A percentile compares a stretch with the other conserved stretches of the same genome.
Evolutionary conservation across 2,888 invertebrate species (phyloP).

Genomic region (Diogma glabrata): DNA sequence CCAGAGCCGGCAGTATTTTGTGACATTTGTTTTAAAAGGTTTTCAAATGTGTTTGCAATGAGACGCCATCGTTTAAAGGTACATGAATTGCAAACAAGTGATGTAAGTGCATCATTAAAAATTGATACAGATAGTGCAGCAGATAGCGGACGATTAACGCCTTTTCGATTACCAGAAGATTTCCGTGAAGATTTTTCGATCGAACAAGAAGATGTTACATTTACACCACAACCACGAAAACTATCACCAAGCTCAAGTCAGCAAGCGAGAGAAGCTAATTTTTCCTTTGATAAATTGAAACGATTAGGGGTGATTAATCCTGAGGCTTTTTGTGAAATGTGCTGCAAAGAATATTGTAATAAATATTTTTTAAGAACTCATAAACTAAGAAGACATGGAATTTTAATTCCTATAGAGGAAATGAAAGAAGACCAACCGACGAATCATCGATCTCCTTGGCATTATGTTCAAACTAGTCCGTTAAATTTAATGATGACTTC

Average conservation of each 20-base stretch:
- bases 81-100: constrained; percentile 41
- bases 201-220: constrained; percentile 37
- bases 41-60: constrained; percentile 59
- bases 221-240: constrained; percentile 43
- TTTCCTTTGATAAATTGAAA: constrained; percentile 60
- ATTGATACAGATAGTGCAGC: constrained; percentile 10
- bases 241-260: constrained; percentile 48
- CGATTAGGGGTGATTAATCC: constrained; percentile 72
- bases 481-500: constrained; percentile 55
- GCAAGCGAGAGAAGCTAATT: constrained; percentile 56
- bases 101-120: constrained; percentile 12
- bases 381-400: constrained; percentile 86
- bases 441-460: constrained; percentile 17
- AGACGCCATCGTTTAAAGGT: constrained; percentile 56
- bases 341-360: constrained; percentile 87
- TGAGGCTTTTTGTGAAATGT: constrained; percentile 88
- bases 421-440: constrained; percentile 30
- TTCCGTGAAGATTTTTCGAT: constrained; percentile 36
- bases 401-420: constrained; percentile 52
- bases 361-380: constrained; percentile 88
- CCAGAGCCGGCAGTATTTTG: constrained; percentile 40
- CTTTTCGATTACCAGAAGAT: constrained; percentile 34
- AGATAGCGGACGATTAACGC: constrained; percentile 13
- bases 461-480: constrained; percentile 58
- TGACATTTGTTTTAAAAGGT: constrained; percentile 61